Base-by-base conservation (phyloP, 2,797 vertebrate genomes). In the Liparis tanakae region DNA sequence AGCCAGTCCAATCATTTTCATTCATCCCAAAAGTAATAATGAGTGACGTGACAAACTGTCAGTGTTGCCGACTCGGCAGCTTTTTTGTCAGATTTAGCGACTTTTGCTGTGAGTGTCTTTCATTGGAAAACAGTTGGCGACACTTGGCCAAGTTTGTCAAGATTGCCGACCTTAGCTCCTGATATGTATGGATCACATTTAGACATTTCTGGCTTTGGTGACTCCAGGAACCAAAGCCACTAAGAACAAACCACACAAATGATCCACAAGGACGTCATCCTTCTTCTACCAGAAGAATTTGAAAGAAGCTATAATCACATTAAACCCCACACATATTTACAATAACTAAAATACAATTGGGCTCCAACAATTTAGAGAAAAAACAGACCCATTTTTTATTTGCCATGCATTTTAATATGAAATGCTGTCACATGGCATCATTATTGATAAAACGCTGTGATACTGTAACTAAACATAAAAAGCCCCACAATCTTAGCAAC, bases 381-480 rank as follows among this genome's bases (percentile, higher is more conserved):
- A 41, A 41, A 56, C 36, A 55, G 6, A 20, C 14, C 41, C 39
- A 59, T 62, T n/a, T 69, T 60, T 37, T 60, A 33, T 43, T 58
- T 48, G 5, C 8, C 17, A 39, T 75, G 9, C 1, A 10, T 67
- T 66, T 54, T 1, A 76, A 68, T 22, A 34, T 50, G 53, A 57
- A 67, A 59, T 65, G 13, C 7, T 48, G 48, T 20, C 59, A 76
- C 46, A 54, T 70, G 8, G 46, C 17, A 51, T 78, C 20, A 67
- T 18, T 57, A 65, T 65, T 50, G 41, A 72, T 30, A 65, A 67
- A 76, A 72, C 0, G 3, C 57, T 72, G 36, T 60, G 13, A 73
- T 69, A 6, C 60, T 70, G 25, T 70, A 80, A 72, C 74, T 51
- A 60, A 22, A 72, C 22, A 68, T 72, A 67, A 82, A 76, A 74